Percentiles rank a stretch among this genome's conserved stretches.
phyloP scores from a whole-genome alignment of 1,140 invertebrate genomes.

The Drosophila pandora region DNA sequence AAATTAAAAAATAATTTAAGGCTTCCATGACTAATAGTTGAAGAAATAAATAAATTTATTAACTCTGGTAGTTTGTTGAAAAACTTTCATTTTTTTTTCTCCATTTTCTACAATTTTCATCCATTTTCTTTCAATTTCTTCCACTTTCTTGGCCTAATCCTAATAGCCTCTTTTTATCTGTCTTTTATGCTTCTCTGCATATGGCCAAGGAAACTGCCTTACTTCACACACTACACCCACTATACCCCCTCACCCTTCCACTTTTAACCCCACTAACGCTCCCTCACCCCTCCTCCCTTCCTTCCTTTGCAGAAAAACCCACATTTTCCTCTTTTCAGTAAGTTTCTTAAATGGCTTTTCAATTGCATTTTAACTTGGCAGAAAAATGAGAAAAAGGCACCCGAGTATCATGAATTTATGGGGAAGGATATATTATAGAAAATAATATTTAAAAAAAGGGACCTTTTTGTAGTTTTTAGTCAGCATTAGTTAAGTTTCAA shows the following conservation, averaged over 20 bases:
- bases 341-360: constrained; percentile 71
- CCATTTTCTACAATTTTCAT: not conserved
- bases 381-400: not conserved
- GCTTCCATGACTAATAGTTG: no score
- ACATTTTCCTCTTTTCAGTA: constrained; percentile 18
- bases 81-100: constrained; percentile 6
- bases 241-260: not conserved
- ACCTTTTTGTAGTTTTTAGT: no score
- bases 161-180: constrained; percentile 46
- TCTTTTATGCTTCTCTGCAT: constrained; percentile 40
- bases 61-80: constrained; percentile 3
- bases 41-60: no score
- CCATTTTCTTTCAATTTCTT: not conserved
- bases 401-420: constrained; percentile 7
- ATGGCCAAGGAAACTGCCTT: constrained; percentile 34
- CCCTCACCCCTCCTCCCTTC: no score
- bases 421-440: not conserved
- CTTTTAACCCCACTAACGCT: no score
- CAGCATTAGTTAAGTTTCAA: no score
- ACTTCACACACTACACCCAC: not conserved
- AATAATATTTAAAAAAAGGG: no score
- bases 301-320: no score
- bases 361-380: constrained; percentile 64
- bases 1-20: no score
- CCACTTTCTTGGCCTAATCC: constrained; percentile 41